A percentile compares a stretch with the other conserved stretches of the same genome.
These are phyloP conservation scores for Arrhamphus sclerolepis DNA, from an alignment of 2,797 vertebrate genomes.

Conservation along the genomic window DNA sequence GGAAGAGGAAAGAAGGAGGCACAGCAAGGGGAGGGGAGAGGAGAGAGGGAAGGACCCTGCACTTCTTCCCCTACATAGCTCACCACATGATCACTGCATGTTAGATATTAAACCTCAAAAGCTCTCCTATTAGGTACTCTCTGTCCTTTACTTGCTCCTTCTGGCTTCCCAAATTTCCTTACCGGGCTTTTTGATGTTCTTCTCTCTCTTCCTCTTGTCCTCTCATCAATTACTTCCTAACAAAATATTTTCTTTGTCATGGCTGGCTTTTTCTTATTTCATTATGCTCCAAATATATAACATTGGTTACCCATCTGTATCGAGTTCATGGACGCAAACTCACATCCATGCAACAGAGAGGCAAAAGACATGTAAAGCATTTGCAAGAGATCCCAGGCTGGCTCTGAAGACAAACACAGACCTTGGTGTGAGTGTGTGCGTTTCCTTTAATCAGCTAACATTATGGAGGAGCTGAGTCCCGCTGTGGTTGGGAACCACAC, in stretches of 20 bases:
- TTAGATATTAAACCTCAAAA: constrained; percentile 67
- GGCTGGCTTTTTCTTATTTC: constrained; percentile 48
- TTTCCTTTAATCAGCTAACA: constrained; percentile 70
- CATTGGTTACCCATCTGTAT: constrained; percentile 27
- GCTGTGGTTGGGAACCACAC: constrained; percentile 65
- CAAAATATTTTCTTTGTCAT: constrained; percentile 74
- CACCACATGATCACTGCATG: constrained; percentile 54
- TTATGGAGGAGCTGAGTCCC: constrained; percentile 65
- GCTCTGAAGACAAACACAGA: constrained; percentile 68
- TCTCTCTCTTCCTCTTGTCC: constrained; percentile 32
- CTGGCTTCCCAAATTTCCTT: constrained; percentile 32
- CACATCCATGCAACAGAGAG: constrained; percentile 28
- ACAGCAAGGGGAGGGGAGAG: not conserved
- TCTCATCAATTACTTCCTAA: constrained; percentile 58
- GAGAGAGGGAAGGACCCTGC: constrained; percentile 29
- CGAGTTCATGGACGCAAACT: constrained; percentile 17
- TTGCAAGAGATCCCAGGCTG: constrained; percentile 45
- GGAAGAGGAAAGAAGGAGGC: constrained; percentile 29
- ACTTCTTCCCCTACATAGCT: constrained; percentile 51
- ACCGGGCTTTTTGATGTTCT: constrained; percentile 32
- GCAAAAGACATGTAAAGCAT: constrained; percentile 56
- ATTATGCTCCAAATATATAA: constrained; percentile 35
- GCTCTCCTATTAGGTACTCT: constrained; percentile 35
- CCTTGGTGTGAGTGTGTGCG: constrained; percentile 47
- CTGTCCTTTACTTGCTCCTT: constrained; percentile 32